Evolutionary conservation across 2,888 invertebrate genomes (phyloP), one percentile per base, ranked within the genome.

Genomic region (Papilio demoleus): DNA sequence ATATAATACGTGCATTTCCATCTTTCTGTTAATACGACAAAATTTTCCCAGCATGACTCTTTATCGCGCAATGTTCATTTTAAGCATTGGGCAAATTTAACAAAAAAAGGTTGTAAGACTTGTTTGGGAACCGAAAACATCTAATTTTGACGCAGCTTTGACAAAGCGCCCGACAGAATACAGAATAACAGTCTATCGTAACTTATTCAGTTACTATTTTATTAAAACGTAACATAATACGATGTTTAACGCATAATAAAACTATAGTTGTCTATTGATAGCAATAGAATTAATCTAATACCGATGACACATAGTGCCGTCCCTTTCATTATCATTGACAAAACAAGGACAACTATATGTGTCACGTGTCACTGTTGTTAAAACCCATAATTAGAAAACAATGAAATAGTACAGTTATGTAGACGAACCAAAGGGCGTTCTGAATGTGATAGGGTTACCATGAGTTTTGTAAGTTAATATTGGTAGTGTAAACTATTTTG

Each of bases 351-450:
- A 22, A 45, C 19, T 17, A 42, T 42, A 38, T n/a, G 31, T 31
- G 31, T 31, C 31, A 31, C 31, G 4, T 22, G 19, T 45, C 9
- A 1, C 11, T 0, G 9, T 11, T 11, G 3, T 45, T 22, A 11
- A 45, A 45, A 45, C 11, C 22, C 45, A 19, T 45, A 40, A 3
- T 12, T 47, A 17, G 53, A 53, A 53, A 9, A 8, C 31, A n/a
- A 8, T 17, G n/a, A 31, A 53, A 53, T 31, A 31, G 31, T 53
- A 53, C 65, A 56, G 65, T 65, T 65, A 65, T 11, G 3, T 40
- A 17, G 65, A 56, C 31, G 19, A 53, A 27, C 24, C 31, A 24
- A 65, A 65, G 56, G 65, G 65, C 56, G 38, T 56, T 31, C 24
- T 65, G 17, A 38, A 38, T 31, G n/a, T 40, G 19, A 1, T 56